Evolutionary conservation across 2,113 vertebrate species (phyloP).

Genomic region (Pelobates fuscus): DNA sequence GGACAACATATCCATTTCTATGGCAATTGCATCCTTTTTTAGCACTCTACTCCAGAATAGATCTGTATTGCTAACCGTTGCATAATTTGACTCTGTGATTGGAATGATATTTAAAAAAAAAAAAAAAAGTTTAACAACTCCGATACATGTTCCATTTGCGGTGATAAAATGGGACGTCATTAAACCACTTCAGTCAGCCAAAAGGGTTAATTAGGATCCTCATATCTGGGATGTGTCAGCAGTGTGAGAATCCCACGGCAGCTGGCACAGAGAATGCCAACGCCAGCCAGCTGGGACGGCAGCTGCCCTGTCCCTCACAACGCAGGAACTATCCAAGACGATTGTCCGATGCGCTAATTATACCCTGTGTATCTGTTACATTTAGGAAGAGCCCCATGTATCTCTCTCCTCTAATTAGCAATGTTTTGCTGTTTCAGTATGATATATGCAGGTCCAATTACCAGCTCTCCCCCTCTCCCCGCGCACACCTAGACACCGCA

Average conservation of each 20-base stretch:
- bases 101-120: too few species aligned
- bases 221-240: constrained; percentile 27
- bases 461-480: background rate
- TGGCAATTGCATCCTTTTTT: too few species aligned
- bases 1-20: too few species aligned
- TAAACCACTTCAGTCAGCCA: too few species aligned
- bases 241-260: constrained; percentile 35
- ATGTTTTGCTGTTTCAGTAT: constrained; percentile 41
- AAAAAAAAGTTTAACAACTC: too few species aligned
- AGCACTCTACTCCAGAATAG: too few species aligned
- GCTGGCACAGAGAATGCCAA: constrained; percentile 30
- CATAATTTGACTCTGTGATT: too few species aligned
- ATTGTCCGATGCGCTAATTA: constrained; percentile 46
- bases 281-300: constrained; percentile 43
- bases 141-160: too few species aligned
- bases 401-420: constrained; percentile 40
- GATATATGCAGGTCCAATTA: constrained; percentile 35
- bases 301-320: constrained; percentile 42
- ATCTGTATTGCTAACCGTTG: too few species aligned
- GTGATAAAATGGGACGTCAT: too few species aligned
- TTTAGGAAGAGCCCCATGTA: constrained; percentile 23
- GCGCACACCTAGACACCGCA: constrained; percentile 31
- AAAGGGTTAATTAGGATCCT: constrained; percentile 38
- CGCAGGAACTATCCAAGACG: constrained; percentile 34
- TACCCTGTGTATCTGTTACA: constrained; percentile 47